Base-by-base conservation (phyloP, 2,113 vertebrate genomes). In the Paraplagusia blochii region DNA sequence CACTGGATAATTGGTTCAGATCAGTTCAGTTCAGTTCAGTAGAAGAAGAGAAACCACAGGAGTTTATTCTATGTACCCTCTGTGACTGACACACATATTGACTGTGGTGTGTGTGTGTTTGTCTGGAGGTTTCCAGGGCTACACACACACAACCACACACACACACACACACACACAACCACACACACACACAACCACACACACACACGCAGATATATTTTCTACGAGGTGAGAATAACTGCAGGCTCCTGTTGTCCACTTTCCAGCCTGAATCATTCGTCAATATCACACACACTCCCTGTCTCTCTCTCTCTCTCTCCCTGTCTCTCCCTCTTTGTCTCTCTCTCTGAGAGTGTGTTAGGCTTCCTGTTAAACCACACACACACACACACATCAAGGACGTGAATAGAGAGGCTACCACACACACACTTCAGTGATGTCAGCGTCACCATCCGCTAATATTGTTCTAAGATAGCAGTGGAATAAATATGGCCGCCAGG, bases 401-500 rank as follows among this genome's bases (percentile, higher is more conserved):
- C n/a, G n/a, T 29, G 22, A 29, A 29, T 29, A 29, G 2, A 29
- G 22, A 2, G 22, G 22, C 22, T 29, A 6, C 22, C 49, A 46
- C 43, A 53, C 50, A 43, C 42, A 15, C 60, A 59, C 51, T 22
- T 60, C 48, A 17, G 33, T 10, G 40, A 44, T 9, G 48, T 39
- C 64, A 8, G 57, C 49, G 60, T 57, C 63, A 36, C 71, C 66
- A 55, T 77, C 69, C 67, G 67, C 50, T 69, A 65, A 81, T 72
- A 49, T 77, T 72, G 51, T 77, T 78, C 66, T 69, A 72, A 85
- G 79, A 80, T 78, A 75, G 76, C 71, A 0, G 56, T 34, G 43
- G 22, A 64, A 81, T 84, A 81, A 82, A 86, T 84, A 76, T 82
- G 78, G 67, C 77, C 71, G 66, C 35, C 76, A 57, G 74, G 64